Conservation (phyloP, 2,888 invertebrate genomes). For the Smittia sp. region DNA sequence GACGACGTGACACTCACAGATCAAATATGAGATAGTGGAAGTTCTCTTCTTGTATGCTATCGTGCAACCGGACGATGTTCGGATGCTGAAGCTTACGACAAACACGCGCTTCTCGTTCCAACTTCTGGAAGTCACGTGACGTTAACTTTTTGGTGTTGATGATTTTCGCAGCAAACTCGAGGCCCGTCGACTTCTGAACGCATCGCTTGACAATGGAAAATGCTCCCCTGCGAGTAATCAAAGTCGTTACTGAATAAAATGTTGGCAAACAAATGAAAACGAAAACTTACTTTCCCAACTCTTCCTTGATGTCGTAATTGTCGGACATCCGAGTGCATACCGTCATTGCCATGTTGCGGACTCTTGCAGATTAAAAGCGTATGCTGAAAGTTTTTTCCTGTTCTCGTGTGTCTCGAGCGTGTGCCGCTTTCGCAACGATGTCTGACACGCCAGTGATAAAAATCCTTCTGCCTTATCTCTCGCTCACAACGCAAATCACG, state of each 20-base stretch:
- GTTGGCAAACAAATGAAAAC: too few relatives aligned
- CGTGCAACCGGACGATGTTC: conserved; percentile 96
- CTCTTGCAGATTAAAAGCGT: conserved; percentile 8
- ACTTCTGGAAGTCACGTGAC: conserved; percentile 94
- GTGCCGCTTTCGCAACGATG: conserved; percentile 6
- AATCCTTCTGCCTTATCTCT: background rate
- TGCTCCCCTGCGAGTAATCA: conserved; percentile 64
- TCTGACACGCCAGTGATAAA: conserved; percentile 1
- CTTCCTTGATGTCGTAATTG: conserved; percentile 96
- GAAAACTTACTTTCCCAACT: conserved; percentile 65
- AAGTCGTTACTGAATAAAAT: background rate
- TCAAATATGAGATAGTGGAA: conserved; percentile 97
- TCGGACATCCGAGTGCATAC: conserved; percentile 88
- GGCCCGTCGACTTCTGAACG: conserved; percentile 88
- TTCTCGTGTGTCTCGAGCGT: background rate
- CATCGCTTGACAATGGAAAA: conserved; percentile 96
- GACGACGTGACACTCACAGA: conserved; percentile 59
- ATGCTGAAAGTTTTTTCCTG: background rate
- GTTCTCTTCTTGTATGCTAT: conserved; percentile 97
- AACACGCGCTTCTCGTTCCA: conserved; percentile 94
- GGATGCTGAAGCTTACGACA: conserved; percentile 96
- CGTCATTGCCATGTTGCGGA: conserved; percentile 26
- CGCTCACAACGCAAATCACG: conserved; percentile 13
- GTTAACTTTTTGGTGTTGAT: conserved; percentile 97
- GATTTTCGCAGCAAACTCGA: conserved; percentile 97